A percentile compares a stretch with the other conserved stretches of the same genome.
These are phyloP conservation scores for Andricus quercusramuli DNA, from an alignment of 2,888 invertebrate genomes.

Conservation along the genomic window DNA sequence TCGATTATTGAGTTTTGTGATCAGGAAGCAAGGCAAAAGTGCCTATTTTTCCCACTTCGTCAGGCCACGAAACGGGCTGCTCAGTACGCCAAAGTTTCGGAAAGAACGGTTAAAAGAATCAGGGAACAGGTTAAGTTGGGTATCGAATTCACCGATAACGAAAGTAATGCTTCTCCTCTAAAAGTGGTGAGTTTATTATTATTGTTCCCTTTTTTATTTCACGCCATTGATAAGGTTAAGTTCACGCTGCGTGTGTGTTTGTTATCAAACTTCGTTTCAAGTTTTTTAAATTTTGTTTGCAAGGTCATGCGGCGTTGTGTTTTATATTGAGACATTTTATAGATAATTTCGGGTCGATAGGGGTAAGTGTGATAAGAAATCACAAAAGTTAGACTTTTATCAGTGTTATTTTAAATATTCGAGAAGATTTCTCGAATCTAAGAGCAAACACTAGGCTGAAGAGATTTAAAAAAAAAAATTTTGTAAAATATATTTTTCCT, in stretches of 20 bases:
- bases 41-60: slow-evolving; percentile 45
- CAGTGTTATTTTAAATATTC: too few relatives aligned
- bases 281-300: neutral
- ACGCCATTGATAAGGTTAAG: neutral
- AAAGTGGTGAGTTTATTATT: slow-evolving; percentile 46
- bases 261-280: neutral
- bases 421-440: too few relatives aligned
- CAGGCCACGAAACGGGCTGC: slow-evolving; percentile 54
- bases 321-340: too few relatives aligned
- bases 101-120: slow-evolving; percentile 50
- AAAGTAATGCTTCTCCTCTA: slow-evolving; percentile 28
- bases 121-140: slow-evolving; percentile 51
- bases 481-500: too few relatives aligned
- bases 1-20: slow-evolving; percentile 51
- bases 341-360: too few relatives aligned
- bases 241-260: neutral
- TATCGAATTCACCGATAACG: slow-evolving; percentile 48
- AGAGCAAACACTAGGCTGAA: too few relatives aligned
- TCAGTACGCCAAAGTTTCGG: slow-evolving; percentile 48
- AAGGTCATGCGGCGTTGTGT: too few relatives aligned
- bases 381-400: too few relatives aligned
- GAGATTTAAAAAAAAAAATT: too few relatives aligned
- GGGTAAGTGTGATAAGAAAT: too few relatives aligned
- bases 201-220: neutral
- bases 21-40: slow-evolving; percentile 50